A percentile compares a stretch with the other conserved stretches of the same genome.
phyloP scores from a whole-genome alignment of 2,888 invertebrate genomes.

The Nomada hirtipes region DNA sequence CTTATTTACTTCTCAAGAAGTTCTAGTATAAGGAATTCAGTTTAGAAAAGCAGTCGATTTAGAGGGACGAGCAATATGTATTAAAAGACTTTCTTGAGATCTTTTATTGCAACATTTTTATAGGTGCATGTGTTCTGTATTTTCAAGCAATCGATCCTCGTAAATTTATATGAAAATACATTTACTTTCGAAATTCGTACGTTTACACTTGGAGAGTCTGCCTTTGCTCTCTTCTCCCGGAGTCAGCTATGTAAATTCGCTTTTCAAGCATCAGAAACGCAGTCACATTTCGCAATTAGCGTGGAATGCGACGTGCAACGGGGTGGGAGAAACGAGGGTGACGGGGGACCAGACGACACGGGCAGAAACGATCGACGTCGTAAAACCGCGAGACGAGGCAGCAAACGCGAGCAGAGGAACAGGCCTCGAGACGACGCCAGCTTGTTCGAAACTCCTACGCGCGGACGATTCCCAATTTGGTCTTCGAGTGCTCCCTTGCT shows the following conservation, averaged over 20 bases:
- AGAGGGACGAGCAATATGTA: no score
- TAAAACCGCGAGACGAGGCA: conserved; percentile 50
- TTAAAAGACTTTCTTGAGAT: no score
- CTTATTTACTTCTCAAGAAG: no score
- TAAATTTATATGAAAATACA: no score
- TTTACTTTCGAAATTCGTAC: no score
- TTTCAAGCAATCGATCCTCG: no score
- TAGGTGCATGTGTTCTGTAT: no score
- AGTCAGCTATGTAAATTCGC: conserved; percentile 61
- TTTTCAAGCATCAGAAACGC: conserved; percentile 51
- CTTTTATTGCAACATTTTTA: no score
- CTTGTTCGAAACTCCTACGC: conserved; percentile 51
- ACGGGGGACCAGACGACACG: not conserved
- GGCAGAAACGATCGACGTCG: conserved; percentile 37
- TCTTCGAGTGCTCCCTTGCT: conserved; percentile 19
- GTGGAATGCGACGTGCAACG: conserved; percentile 69
- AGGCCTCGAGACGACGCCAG: conserved; percentile 20
- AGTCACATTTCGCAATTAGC: conserved; percentile 76
- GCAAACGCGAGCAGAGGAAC: not conserved
- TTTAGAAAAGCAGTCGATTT: no score
- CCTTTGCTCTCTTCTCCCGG: not conserved
- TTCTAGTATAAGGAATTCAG: no score
- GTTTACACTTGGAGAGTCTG: no score
- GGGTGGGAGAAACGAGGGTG: not conserved
- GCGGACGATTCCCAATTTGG: conserved; percentile 57